A percentile compares a stretch with the other conserved stretches of the same genome.
These are phyloP conservation scores for Danio kyathit DNA, from an alignment of 2,797 vertebrate species.

Conservation along the genomic window DNA sequence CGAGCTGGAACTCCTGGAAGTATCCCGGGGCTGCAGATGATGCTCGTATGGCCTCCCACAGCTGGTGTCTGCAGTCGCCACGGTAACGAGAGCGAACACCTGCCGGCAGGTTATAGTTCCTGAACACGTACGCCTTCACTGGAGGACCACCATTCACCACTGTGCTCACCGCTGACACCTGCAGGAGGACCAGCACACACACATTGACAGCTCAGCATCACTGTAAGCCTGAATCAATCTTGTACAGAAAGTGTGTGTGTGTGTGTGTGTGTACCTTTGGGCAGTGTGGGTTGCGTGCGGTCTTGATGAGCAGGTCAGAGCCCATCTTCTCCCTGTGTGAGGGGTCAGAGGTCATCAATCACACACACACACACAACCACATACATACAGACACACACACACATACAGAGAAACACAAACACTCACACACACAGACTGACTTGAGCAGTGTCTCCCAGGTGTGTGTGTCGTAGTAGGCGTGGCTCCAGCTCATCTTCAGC, in stretches of 20 bases:
- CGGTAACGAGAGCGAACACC: constrained; percentile 89
- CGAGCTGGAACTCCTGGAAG: constrained; percentile 92
- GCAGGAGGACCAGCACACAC: constrained; percentile 58
- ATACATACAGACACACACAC: too few relatives aligned
- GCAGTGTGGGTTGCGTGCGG: constrained; percentile 87
- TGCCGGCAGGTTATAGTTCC: constrained; percentile 93
- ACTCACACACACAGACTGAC: constrained; percentile 77
- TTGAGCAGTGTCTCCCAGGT: constrained; percentile 96
- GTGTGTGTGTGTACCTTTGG: constrained; percentile 85
- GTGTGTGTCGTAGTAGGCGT: constrained; percentile 95
- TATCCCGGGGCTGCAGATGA: constrained; percentile 96
- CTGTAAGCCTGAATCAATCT: too few relatives aligned
- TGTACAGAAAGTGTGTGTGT: too few relatives aligned
- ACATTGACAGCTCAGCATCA: neutral
- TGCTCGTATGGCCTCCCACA: constrained; percentile 96
- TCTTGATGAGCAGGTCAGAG: constrained; percentile 91
- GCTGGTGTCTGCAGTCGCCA: constrained; percentile 91
- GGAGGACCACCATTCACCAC: constrained; percentile 91
- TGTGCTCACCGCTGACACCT: constrained; percentile 96
- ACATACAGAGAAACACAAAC: neutral
- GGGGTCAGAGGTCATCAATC: neutral
- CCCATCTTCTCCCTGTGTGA: constrained; percentile 90
- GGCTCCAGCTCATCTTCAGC: constrained; percentile 98
- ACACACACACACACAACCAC: too few relatives aligned
- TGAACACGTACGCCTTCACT: constrained; percentile 91